Evolutionary conservation across 2,888 invertebrate genomes (phyloP).

Genomic region (Drepanosiphum platanoidis): DNA sequence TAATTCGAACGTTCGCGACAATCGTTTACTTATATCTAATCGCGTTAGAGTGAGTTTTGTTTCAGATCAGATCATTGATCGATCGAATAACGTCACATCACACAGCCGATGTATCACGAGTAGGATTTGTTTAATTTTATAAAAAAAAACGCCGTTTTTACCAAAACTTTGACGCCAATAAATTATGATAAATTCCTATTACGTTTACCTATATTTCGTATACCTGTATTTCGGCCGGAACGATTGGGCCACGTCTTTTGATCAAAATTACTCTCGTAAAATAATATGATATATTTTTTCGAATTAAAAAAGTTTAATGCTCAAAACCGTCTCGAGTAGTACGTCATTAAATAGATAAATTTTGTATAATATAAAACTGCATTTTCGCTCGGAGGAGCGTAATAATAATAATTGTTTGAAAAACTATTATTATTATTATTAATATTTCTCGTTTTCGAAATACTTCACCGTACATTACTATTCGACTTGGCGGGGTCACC

Average conservation of each 20-base stretch:
- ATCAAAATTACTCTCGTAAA: not conserved
- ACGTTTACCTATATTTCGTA: no score
- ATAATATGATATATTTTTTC: not conserved
- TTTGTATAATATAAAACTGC: not conserved
- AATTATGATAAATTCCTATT: no score
- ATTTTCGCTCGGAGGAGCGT: not conserved
- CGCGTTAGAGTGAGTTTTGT: no score
- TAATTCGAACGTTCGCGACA: no score
- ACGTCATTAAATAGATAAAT: not conserved
- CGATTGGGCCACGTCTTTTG: not conserved
- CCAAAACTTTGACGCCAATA: no score
- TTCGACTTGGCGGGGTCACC: not conserved
- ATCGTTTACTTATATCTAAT: no score
- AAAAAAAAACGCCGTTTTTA: no score
- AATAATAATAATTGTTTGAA: not conserved
- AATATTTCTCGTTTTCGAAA: not conserved
- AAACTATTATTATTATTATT: not conserved
- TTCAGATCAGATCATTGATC: no score
- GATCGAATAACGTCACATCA: no score
- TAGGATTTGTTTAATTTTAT: no score
- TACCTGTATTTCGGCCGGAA: no score
- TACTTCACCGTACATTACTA: not conserved
- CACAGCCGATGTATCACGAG: no score
- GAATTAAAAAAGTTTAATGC: not conserved
- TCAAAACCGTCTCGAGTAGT: not conserved